Evolutionary conservation across 1,140 invertebrate species (phyloP).

Genomic region (Drosophila athabasca): DNA sequence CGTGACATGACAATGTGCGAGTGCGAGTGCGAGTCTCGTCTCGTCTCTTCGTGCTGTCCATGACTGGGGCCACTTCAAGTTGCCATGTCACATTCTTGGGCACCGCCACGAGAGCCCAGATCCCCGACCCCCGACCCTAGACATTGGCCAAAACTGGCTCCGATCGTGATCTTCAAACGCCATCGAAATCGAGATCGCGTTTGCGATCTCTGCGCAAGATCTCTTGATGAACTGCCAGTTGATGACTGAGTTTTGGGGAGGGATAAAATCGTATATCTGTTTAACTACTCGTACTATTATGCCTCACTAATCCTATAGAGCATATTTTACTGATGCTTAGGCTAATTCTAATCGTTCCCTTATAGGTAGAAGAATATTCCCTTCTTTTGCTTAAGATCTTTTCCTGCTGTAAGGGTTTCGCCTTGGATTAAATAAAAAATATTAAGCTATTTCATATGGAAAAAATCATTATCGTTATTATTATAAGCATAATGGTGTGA

Average conservation of each 20-base stretch:
- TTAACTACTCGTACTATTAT: too few relatives aligned
- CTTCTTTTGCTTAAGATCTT: too few relatives aligned
- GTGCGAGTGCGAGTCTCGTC: conserved; percentile 34
- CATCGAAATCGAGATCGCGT: conserved; percentile 18
- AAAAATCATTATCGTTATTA: too few relatives aligned
- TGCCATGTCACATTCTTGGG: conserved; percentile 73
- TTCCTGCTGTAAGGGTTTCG: too few relatives aligned
- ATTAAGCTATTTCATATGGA: too few relatives aligned
- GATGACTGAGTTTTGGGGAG: conserved; percentile 34
- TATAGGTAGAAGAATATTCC: too few relatives aligned
- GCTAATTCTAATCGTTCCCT: too few relatives aligned
- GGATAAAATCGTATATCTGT: conserved; percentile 16
- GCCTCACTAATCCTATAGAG: too few relatives aligned
- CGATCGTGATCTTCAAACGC: conserved; percentile 36
- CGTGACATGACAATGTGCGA: conserved; percentile 68
- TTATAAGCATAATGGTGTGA: too few relatives aligned
- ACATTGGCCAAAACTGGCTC: conserved; percentile 1
- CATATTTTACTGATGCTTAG: too few relatives aligned
- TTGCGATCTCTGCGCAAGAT: conserved; percentile 28
- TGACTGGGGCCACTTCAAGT: conserved; percentile 62
- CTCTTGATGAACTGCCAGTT: not conserved
- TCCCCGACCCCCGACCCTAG: conserved; percentile 11
- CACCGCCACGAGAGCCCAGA: conserved; percentile 47
- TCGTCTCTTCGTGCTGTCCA: conserved; percentile 47
- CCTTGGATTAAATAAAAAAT: too few relatives aligned